Percentiles rank a stretch among this genome's conserved stretches.
Evolutionary conservation across 2,888 invertebrate genomes (phyloP).

Genomic region (Sphaerophoria rueppellii): DNA sequence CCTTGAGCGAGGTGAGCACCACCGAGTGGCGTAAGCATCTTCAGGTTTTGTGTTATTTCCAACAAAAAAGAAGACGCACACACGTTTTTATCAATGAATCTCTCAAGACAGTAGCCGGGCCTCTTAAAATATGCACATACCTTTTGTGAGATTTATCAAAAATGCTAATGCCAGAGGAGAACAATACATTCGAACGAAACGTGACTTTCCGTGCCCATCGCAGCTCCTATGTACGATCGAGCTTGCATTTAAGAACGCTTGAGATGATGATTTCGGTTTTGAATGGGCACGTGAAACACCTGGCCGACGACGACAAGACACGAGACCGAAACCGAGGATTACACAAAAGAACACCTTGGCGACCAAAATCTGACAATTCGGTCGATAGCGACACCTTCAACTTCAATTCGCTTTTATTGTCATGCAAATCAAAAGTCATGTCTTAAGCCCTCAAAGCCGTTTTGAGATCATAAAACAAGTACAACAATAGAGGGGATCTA

Average conservation of each 20-base stretch:
- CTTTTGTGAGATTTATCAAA: conserved; percentile 16
- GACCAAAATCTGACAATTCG: conserved; percentile 16
- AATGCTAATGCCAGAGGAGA: conserved; percentile 19
- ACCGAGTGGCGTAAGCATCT: background rate
- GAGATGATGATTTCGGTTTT: conserved; percentile 20
- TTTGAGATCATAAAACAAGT: conserved; percentile 7
- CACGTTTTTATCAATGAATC: conserved; percentile 5
- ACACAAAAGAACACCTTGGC: conserved; percentile 6
- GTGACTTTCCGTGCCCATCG: conserved; percentile 18
- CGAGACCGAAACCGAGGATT: background rate
- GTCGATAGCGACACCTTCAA: background rate
- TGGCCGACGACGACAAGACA: background rate
- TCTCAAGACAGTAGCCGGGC: background rate
- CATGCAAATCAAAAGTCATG: conserved; percentile 20
- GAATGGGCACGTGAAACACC: conserved; percentile 6
- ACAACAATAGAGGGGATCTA: conserved; percentile 12
- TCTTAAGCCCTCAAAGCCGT: background rate
- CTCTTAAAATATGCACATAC: conserved; percentile 29
- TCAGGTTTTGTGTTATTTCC: background rate
- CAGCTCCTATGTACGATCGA: no score
- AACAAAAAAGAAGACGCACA: background rate
- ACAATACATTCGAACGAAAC: conserved; percentile 16
- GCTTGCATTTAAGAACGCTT: background rate
- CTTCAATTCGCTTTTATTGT: conserved; percentile 21
- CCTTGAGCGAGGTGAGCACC: background rate